Evolutionary conservation across 2,888 invertebrate genomes (phyloP).

Genomic region (Choreutis nemorana): DNA sequence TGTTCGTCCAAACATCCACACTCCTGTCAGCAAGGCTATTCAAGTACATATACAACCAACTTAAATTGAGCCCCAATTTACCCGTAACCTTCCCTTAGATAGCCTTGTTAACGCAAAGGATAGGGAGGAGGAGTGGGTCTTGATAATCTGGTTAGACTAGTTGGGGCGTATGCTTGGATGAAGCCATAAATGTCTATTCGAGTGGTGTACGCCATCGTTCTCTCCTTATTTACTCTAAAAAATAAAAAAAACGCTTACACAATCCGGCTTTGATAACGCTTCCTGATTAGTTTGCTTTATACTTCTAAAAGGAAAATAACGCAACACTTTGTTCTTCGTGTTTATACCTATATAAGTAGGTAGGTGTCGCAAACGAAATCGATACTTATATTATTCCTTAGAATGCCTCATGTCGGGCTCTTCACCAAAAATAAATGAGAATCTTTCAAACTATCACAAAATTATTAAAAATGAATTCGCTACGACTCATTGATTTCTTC

Average conservation of each 20-base stretch:
- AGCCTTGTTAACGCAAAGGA: slow-evolving; percentile 10
- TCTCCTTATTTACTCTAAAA: slow-evolving; percentile 47
- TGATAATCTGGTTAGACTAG: slow-evolving; percentile 34
- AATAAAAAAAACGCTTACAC: slow-evolving; percentile 23
- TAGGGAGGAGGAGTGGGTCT: slow-evolving; percentile 27
- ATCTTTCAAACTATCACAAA: too few relatives aligned
- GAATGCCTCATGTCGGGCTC: too few relatives aligned
- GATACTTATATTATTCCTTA: too few relatives aligned
- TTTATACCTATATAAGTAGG: too few relatives aligned
- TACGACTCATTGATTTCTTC: too few relatives aligned
- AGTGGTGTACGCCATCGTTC: slow-evolving; percentile 47
- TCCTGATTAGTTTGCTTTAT: too few relatives aligned
- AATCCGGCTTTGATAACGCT: slow-evolving; percentile 26
- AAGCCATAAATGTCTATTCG: slow-evolving; percentile 62
- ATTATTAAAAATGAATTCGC: too few relatives aligned
- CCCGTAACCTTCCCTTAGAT: slow-evolving; percentile 15
- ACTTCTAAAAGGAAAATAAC: too few relatives aligned
- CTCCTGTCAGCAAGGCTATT: slow-evolving; percentile 44
- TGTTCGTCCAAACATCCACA: slow-evolving; percentile 43
- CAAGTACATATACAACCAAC: slow-evolving; percentile 32
- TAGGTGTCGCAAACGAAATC: too few relatives aligned
- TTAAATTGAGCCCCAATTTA: slow-evolving; percentile 24
- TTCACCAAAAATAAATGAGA: too few relatives aligned
- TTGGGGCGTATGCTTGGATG: slow-evolving; percentile 47
- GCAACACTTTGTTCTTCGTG: too few relatives aligned